Evolutionary conservation across 2,797 vertebrate species (phyloP).

Genomic region (Tinamus major): DNA sequence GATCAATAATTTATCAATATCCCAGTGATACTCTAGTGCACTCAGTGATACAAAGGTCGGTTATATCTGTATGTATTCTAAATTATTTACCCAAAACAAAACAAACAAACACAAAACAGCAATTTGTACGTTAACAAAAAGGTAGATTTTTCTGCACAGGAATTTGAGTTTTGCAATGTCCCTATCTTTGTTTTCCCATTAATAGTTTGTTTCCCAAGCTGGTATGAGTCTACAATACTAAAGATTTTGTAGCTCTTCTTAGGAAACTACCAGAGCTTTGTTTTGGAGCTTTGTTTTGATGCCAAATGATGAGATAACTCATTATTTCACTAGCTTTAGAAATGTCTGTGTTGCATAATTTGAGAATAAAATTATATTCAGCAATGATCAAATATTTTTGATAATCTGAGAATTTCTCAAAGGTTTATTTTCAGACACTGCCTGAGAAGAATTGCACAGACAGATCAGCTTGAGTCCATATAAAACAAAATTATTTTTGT

Average conservation of each 20-base stretch:
- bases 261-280: not conserved
- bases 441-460: not conserved
- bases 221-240: not conserved
- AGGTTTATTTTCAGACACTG: slow-evolving; percentile 9
- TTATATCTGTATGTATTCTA: not conserved
- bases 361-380: slow-evolving; percentile 49
- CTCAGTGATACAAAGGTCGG: not conserved
- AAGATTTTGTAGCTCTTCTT: not conserved
- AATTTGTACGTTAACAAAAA: not conserved
- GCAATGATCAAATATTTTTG: slow-evolving; percentile 36
- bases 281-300: slow-evolving; percentile 24
- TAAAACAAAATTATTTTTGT: slow-evolving; percentile 8
- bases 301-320: slow-evolving; percentile 37
- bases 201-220: not conserved
- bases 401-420: slow-evolving; percentile 33
- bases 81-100: not conserved
- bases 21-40: not conserved
- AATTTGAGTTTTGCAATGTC: not conserved
- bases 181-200: not conserved
- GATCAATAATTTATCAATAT: not conserved
- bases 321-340: slow-evolving; percentile 32
- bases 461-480: not conserved
- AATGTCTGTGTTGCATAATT: slow-evolving; percentile 10
- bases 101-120: too few species aligned
- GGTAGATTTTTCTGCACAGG: not conserved